phyloP scores from a whole-genome alignment of 2,113 vertebrate genomes.

The Paratilapia polleni region DNA sequence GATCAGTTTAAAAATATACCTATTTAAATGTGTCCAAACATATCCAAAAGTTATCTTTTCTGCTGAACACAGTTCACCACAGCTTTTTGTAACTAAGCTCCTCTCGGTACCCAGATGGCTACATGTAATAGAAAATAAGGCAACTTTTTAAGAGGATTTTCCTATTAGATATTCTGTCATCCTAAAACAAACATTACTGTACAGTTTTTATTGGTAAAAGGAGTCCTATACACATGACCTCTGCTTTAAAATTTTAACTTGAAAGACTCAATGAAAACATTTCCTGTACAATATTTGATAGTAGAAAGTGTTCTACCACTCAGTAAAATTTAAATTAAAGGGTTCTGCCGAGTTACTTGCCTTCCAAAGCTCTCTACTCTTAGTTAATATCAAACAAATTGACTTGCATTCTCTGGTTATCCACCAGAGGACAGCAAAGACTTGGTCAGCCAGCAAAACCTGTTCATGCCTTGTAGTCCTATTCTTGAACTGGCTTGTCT shows the following conservation, averaged over 20 bases:
- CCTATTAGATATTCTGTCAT: not conserved
- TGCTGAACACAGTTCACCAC: too few species aligned
- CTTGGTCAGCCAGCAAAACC: not conserved
- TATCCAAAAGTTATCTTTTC: too few species aligned
- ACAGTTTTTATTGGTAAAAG: not conserved
- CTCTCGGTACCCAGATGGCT: too few species aligned
- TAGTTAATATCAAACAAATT: not conserved
- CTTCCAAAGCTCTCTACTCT: not conserved
- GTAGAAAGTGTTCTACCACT: not conserved
- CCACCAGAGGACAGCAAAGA: conserved; percentile 76
- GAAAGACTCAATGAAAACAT: not conserved
- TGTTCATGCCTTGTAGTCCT: not conserved
- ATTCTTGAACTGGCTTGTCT: conserved; percentile 25
- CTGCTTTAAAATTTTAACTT: not conserved
- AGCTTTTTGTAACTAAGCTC: too few species aligned
- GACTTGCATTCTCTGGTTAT: not conserved
- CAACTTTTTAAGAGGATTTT: too few species aligned
- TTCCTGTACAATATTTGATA: not conserved
- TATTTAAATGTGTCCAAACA: too few species aligned
- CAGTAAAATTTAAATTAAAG: not conserved
- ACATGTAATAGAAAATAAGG: too few species aligned
- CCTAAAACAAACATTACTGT: not conserved
- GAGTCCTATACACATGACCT: not conserved
- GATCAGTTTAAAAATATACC: too few species aligned
- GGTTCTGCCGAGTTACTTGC: not conserved